Percentiles rank a stretch among this genome's conserved stretches.
Conservation (phyloP, 2,888 invertebrate genomes). For the Melieria crassipennis region DNA sequence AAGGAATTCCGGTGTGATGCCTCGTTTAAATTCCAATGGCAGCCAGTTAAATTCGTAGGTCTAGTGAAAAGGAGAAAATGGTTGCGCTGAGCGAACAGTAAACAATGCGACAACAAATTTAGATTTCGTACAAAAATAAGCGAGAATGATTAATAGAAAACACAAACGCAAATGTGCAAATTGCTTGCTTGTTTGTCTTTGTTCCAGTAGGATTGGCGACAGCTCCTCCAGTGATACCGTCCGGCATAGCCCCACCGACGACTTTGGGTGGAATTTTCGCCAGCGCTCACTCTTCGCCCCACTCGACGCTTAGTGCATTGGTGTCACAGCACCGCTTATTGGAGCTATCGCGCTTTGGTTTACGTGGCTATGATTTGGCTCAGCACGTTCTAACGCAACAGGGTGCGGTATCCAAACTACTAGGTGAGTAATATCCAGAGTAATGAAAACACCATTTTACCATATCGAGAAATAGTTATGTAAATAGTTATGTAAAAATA, state of each 20-base stretch:
- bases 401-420: constrained; percentile 88
- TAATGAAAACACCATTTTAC: neutral
- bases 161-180: neutral
- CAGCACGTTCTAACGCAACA: constrained; percentile 91
- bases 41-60: neutral
- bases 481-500: too few species aligned
- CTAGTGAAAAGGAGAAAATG: too few species aligned
- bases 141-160: neutral
- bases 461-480: too few species aligned
- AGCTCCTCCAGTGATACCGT: constrained; percentile 48
- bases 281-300: constrained; percentile 55
- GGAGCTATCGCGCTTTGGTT: constrained; percentile 82
- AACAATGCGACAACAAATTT: constrained; percentile 19
- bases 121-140: constrained; percentile 14
- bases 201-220: constrained; percentile 45
- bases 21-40: constrained; percentile 63
- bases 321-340: constrained; percentile 82
- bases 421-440: constrained; percentile 73
- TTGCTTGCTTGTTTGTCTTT: constrained; percentile 18
- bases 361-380: constrained; percentile 89
- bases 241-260: constrained; percentile 55
- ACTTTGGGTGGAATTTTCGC: constrained; percentile 59
- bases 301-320: constrained; percentile 74
- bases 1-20: constrained; percentile 60
- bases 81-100: too few species aligned